Evolutionary conservation across 2,888 invertebrate species (phyloP).

Genomic region (Phania funesta): DNA sequence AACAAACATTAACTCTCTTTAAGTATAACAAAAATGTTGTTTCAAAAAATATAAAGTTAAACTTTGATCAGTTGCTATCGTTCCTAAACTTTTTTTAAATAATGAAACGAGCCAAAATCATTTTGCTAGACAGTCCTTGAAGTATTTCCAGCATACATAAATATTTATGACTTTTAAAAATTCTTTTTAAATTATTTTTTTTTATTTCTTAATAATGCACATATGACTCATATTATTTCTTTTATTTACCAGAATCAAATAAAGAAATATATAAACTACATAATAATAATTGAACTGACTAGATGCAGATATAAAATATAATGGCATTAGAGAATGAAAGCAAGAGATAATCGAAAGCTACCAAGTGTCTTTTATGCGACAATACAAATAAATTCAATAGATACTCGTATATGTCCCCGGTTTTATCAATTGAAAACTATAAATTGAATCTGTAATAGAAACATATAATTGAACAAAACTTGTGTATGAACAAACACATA

Average conservation of each 20-base stretch:
- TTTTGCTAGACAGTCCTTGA: background rate
- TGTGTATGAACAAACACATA: background rate
- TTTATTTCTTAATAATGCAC: background rate
- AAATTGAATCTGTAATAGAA: background rate
- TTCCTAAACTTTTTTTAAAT: no score
- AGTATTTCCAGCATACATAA: conserved; percentile 2
- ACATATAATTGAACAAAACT: background rate
- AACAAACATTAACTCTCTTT: no score
- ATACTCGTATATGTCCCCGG: conserved; percentile 58
- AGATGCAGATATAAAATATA: conserved; percentile 22
- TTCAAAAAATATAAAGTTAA: no score
- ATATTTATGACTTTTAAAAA: conserved; percentile 23
- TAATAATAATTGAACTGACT: background rate
- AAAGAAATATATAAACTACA: background rate
- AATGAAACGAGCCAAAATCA: no score
- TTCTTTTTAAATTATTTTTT: background rate
- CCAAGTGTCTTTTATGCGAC: conserved; percentile 60
- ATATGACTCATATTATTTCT: conserved; percentile 24
- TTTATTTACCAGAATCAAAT: background rate
- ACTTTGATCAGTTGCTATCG: no score
- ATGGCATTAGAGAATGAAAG: conserved; percentile 12
- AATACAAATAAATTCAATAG: conserved; percentile 61
- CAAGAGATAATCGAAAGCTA: conserved; percentile 51
- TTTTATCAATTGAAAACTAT: conserved; percentile 55
- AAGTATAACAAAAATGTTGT: no score